These are phyloP conservation scores for Lacanobia wlatinum DNA, from an alignment of 2,888 invertebrate species.

Conservation along the genomic window DNA sequence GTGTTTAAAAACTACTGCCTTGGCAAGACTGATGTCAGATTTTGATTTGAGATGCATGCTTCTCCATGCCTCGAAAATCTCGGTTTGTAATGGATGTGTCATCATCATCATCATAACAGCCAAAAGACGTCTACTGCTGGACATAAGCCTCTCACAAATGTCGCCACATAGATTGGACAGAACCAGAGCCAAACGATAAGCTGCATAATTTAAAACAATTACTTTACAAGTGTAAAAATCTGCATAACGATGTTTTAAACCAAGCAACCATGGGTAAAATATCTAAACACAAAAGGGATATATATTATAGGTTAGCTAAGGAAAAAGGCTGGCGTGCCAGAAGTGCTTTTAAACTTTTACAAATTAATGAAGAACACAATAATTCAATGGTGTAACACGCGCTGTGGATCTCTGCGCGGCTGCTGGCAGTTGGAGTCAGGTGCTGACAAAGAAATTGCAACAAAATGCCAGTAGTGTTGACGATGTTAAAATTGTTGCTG, in stretches of 20 bases:
- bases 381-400: slow-evolving; percentile 96
- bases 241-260: background rate
- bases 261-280: slow-evolving; percentile 96
- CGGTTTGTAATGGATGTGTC: too few species aligned
- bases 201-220: too few species aligned
- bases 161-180: too few species aligned
- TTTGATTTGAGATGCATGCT: too few species aligned
- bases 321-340: slow-evolving; percentile 99
- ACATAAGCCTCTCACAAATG: too few species aligned
- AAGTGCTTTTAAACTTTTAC: slow-evolving; percentile 99
- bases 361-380: slow-evolving; percentile 98
- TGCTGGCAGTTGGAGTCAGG: slow-evolving; percentile 99
- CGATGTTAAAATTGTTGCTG: slow-evolving; percentile 98
- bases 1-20: too few species aligned
- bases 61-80: too few species aligned
- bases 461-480: slow-evolving; percentile 86
- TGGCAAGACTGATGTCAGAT: too few species aligned
- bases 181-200: too few species aligned
- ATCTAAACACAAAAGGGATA: slow-evolving; percentile 99
- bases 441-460: slow-evolving; percentile 95
- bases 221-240: background rate
- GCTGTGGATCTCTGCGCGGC: slow-evolving; percentile 99
- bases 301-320: slow-evolving; percentile 99
- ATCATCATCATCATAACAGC: too few species aligned
- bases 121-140: too few species aligned